phyloP scores from a whole-genome alignment of 2,888 invertebrate genomes.

The Baronia brevicornis region DNA sequence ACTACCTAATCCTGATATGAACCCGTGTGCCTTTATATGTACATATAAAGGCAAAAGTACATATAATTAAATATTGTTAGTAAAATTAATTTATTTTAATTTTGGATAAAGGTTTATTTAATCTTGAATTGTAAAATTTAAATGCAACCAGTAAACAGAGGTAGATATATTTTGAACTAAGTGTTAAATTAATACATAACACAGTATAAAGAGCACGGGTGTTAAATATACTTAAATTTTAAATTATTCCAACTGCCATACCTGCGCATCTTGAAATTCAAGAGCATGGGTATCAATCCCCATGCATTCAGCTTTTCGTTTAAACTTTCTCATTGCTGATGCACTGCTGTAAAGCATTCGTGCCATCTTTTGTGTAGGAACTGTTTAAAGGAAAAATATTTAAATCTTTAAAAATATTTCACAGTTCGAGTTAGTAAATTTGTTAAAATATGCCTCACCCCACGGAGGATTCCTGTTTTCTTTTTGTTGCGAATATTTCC shows the following conservation, averaged over 20 bases:
- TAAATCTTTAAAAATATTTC: background rate
- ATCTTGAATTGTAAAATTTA: too few species aligned
- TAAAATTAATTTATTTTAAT: too few species aligned
- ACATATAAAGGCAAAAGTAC: too few species aligned
- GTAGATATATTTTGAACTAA: too few species aligned
- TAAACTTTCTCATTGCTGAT: slow-evolving; percentile 87
- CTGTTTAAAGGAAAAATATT: slow-evolving; percentile 52
- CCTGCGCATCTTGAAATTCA: slow-evolving; percentile 89
- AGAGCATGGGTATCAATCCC: slow-evolving; percentile 88
- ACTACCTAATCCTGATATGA: too few species aligned
- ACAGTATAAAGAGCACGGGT: background rate
- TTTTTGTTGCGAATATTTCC: slow-evolving; percentile 87
- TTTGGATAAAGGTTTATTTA: too few species aligned
- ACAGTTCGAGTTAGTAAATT: background rate
- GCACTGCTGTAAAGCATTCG: slow-evolving; percentile 92
- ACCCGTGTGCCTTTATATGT: too few species aligned
- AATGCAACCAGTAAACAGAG: too few species aligned
- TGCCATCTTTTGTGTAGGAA: slow-evolving; percentile 96
- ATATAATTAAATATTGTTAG: too few species aligned
- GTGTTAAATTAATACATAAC: too few species aligned
- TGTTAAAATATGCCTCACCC: slow-evolving; percentile 74
- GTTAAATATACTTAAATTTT: too few species aligned
- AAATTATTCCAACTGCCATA: too few species aligned
- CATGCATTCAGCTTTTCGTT: slow-evolving; percentile 92
- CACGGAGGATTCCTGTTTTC: slow-evolving; percentile 86